Evolutionary conservation across 2,113 vertebrate genomes (phyloP), one percentile per base, ranked within the genome.

Genomic region (Parus major): DNA sequence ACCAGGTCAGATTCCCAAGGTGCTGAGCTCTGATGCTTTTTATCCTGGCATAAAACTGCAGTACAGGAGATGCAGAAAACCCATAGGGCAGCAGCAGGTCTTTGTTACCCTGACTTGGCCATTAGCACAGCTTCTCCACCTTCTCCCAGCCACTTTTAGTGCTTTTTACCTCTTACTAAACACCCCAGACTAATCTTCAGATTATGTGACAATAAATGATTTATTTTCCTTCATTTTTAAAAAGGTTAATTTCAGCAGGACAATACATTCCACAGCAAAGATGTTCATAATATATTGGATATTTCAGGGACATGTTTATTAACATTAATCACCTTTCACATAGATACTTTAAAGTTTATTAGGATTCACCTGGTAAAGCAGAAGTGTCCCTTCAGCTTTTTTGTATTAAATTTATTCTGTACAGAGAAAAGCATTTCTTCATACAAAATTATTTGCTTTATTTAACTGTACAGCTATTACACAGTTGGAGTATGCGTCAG

Each of bases 1-100:
- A 95, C 53, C 84, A 76, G 88, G 82, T 71, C 90, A 85, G 66
- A 83, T n/a, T 96, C 76, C 64, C 78, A 44, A 88, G 90, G 27
- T 91, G 60, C 68, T 63, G 47, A 70, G 55, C 39, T 82, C 61
- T 46, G 31, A 57, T 2, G 31, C 39, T 56, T 69, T 94, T 80
- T 60, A 68, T 46, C 27, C 49, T 57, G 71, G 39, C 50, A 65
- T 14, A 77, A 77, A 96, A 47, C 42, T 73, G 68, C 50, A 22
- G 41, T 94, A 75, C 0, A 2, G n/a, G 71, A 90, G 68, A 55
- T 20, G 56, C 49, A 72, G 60, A 53, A 64, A 92, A 88, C 39
- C 53, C 52, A 50, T 4, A 73, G 44, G 71, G 47, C 81, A 69
- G 86, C 31, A 95, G 81, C 49, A 70, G 25, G 14, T 82, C 68